phyloP scores from a whole-genome alignment of 2,797 vertebrate species.

The Poeciliopsis presidionis region DNA sequence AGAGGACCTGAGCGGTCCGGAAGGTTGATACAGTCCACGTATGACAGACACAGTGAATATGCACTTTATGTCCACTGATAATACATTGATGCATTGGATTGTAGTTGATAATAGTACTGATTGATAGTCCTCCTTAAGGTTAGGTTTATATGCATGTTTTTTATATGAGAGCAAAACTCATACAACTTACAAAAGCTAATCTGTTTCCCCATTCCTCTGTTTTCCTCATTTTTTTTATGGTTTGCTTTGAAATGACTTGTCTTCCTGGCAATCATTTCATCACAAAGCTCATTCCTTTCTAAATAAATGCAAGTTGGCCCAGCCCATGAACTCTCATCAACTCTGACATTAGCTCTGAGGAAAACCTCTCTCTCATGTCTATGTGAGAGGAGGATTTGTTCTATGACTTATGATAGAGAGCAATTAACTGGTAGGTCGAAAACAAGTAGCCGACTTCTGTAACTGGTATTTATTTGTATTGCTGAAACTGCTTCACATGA shows the following conservation, averaged over 20 bases:
- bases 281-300: background rate
- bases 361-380: background rate
- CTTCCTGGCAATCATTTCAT: background rate
- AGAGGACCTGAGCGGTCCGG: no score
- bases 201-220: background rate
- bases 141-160: background rate
- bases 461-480: background rate
- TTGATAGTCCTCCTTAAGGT: background rate
- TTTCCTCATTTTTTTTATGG: background rate
- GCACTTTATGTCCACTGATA: background rate
- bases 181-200: background rate
- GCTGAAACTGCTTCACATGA: background rate
- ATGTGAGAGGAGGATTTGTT: background rate
- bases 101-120: background rate
- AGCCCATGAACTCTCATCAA: background rate
- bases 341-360: conserved; percentile 6
- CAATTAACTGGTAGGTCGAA: background rate
- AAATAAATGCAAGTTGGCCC: background rate
- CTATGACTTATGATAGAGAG: background rate
- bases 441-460: background rate
- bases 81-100: background rate
- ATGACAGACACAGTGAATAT: background rate
- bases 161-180: background rate
- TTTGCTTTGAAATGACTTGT: background rate
- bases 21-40: no score